Base-by-base conservation (phyloP, 2,888 invertebrate genomes). In the Parnassius smintheus region DNA sequence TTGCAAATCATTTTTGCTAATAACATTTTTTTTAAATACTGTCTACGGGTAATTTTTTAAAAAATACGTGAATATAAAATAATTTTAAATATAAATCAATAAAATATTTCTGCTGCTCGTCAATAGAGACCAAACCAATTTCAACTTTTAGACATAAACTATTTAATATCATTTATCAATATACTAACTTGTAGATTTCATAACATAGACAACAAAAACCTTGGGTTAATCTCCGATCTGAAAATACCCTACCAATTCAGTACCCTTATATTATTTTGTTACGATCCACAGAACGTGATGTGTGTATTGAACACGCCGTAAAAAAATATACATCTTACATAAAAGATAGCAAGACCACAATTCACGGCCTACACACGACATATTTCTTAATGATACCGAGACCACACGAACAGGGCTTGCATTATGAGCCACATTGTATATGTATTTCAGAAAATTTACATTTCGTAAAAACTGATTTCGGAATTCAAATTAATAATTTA, bases 221-320 rank as follows among this genome's bases (percentile, higher is more conserved):
- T 52, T 35, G 44, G 51, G 45, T 45, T 61, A 61, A 56, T 56
- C 51, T 41, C 46, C 35, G 35, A 56, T 46, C 25, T 52, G 12
- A 46, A 62, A 52, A 48, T 61, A 41, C 51, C 48, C 57, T 46
- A 46, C 50, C 62, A 46, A 56, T 61, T 51, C 46, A 45, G n/a
- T 52, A 2, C 8, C 41, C 41, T 57, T 48, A 62, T 62, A 57
- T 62, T 52, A 62, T 48, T 62, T 41, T 46, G 41, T 41, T 52
- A 48, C 57, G 58, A 53, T 22, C n/a, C 52, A 62, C 49, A 57
- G 22, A 18, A 62, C 62, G 62, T 62, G 62, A 54, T 46, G 25
- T 58, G 62, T 54, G 41, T 62, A 54, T 54, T 25, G 48, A 57
- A 48, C n/a, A n/a, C 9, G 44, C 45, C 25, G 53, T 25, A 49